phyloP scores from a whole-genome alignment of 2,888 invertebrate genomes.

The Tuberolachnus salignus region DNA sequence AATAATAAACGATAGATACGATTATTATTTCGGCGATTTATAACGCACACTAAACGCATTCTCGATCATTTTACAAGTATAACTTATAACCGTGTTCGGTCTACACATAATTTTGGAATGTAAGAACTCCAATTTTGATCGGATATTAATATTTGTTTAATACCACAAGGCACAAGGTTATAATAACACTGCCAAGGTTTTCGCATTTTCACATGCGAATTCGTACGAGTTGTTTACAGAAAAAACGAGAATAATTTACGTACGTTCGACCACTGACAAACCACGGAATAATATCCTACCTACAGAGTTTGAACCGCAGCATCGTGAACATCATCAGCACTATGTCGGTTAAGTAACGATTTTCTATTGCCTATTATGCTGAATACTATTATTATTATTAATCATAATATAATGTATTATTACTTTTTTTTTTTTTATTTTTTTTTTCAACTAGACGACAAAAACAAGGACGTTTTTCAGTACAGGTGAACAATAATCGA shows the following conservation, averaged over 20 bases:
- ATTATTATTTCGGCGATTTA: too few relatives aligned
- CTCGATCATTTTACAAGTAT: too few relatives aligned
- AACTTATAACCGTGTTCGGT: too few relatives aligned
- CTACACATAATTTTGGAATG: too few relatives aligned
- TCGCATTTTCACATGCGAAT: background rate
- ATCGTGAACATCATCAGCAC: background rate
- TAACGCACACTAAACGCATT: too few relatives aligned
- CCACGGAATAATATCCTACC: constrained; percentile 13
- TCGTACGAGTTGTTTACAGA: background rate
- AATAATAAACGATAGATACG: too few relatives aligned
- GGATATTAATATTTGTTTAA: constrained; percentile 2
- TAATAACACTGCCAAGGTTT: constrained; percentile 9
- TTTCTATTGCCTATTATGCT: too few relatives aligned
- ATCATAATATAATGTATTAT: constrained; percentile 8
- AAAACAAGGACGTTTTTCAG: constrained; percentile 27
- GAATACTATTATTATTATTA: constrained; percentile 31
- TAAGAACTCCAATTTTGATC: constrained; percentile 12
- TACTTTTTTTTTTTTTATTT: too few relatives aligned
- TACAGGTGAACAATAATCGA: constrained; percentile 26
- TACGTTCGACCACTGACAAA: background rate
- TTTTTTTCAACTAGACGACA: constrained; percentile 3
- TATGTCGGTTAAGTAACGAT: background rate
- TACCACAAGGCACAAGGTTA: background rate
- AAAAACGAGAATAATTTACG: background rate
- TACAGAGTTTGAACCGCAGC: background rate